These are phyloP conservation scores for Caenorhabditis drosophilae DNA, from an alignment of 2,888 invertebrate genomes.

Conservation along the genomic window DNA sequence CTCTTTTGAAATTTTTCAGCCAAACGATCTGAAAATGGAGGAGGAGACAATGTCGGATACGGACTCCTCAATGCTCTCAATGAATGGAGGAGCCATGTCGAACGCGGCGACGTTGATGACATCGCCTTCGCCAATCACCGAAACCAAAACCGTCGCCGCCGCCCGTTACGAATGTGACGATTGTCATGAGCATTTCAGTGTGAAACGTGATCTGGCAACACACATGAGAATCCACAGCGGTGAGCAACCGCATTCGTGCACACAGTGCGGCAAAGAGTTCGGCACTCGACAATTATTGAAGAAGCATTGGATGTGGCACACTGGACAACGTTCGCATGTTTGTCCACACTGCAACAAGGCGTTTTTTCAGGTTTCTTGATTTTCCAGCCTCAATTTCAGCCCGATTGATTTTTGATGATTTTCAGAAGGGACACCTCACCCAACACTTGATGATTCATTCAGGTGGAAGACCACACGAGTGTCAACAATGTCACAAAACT, in stretches of 20 bases:
- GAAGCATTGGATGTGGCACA: conserved; percentile 71
- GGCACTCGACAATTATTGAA: conserved; percentile 71
- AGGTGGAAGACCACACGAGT: conserved; percentile 64
- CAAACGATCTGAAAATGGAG: too few species aligned
- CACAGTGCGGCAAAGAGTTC: conserved; percentile 71
- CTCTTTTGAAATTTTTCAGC: too few species aligned
- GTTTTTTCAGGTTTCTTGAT: conserved; percentile 66
- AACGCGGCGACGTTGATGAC: neutral
- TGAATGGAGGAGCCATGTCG: too few species aligned
- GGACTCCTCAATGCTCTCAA: conserved; percentile 10
- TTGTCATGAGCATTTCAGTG: conserved; percentile 69
- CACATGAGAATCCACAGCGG: conserved; percentile 70
- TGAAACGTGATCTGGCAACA: conserved; percentile 70
- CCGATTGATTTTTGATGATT: conserved; percentile 1
- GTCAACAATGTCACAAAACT: conserved; percentile 66
- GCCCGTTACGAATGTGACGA: conserved; percentile 69
- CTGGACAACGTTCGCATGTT: conserved; percentile 70
- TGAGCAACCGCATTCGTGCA: conserved; percentile 69
- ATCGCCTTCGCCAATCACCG: neutral
- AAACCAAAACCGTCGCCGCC: neutral
- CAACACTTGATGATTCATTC: conserved; percentile 69
- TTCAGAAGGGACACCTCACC: conserved; percentile 69
- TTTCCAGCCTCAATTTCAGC: too few species aligned
- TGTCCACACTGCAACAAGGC: conserved; percentile 70
- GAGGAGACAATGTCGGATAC: conserved; percentile 25